A percentile compares a stretch with the other conserved stretches of the same genome.
These are phyloP conservation scores for Vimba vimba DNA, from an alignment of 2,113 vertebrate genomes.

Conservation along the genomic window DNA sequence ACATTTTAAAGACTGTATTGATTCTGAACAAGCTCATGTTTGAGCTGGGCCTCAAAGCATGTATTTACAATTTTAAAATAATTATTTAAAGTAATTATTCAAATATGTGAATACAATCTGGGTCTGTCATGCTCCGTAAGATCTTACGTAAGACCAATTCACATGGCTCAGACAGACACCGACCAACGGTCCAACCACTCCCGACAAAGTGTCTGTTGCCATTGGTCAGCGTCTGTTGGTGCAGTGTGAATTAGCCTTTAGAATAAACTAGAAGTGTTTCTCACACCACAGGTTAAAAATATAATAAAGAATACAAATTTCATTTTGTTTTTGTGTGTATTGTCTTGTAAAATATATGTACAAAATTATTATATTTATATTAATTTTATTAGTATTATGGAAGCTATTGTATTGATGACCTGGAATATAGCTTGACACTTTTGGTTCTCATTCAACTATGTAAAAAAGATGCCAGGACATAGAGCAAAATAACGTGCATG, in stretches of 20 bases:
- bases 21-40: background rate
- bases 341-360: background rate
- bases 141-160: no score
- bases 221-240: no score
- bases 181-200: no score
- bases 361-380: background rate
- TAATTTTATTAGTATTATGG: background rate
- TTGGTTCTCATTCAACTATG: background rate
- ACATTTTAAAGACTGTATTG: background rate
- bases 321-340: background rate
- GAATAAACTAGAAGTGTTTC: background rate
- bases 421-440: no score
- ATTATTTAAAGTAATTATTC: background rate
- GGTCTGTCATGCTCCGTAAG: background rate
- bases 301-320: background rate
- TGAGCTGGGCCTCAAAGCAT: background rate
- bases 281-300: background rate
- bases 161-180: no score
- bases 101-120: background rate
- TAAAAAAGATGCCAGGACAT: background rate
- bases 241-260: background rate
- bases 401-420: background rate
- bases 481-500: background rate
- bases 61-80: background rate
- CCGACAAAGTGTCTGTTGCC: no score